Evolutionary conservation across 2,888 invertebrate genomes (phyloP), one percentile per base, ranked within the genome.

Genomic region (Danaus chrysippus): DNA sequence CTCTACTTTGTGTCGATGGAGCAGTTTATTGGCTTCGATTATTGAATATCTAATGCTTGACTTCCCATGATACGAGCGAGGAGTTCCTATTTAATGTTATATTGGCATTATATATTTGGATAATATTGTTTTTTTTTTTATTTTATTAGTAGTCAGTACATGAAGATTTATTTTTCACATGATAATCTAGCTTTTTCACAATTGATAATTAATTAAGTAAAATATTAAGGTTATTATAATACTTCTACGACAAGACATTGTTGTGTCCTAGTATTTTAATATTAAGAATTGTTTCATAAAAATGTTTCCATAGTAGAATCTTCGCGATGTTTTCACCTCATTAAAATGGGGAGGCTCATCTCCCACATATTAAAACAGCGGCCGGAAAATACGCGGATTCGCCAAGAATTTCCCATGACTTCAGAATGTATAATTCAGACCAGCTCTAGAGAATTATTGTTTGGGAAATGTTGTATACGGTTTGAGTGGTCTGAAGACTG

Each of bases 1-100:
- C 59, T 55, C 49, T 55, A 53, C 56, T 49, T 56, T 13, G 53
- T 41, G 55, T 54, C 52, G 42, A 58, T 54, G 42, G 56, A 61
- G 12, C 17, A 17, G 49, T 49, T 49, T 49, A 49, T 49, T 49
- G 49, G 49, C 17, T 49, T 15, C 3, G 3, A 10, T 17, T 49
- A 17, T 49, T 49, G 49, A 49, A 49, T 49, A 49, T 11, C 11
- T 17, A 49, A 49, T 49, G 11, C 8, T 17, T 0, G 49, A 17
- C 17, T 49, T 46, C 13, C n/a, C 46, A 13, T 49, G 17, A 2
- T 17, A 49, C 10, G 1, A 10, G 10, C 10, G 10, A 49, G 17
- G 17, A 17, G 15, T 10, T 49, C 17, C 49, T 9, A 9, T 15
- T 49, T 49, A 10, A 17, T n/a, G 46, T 46, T 49, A 17, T 17